These are phyloP conservation scores for Drosophila sturtevanti DNA, from an alignment of 1,140 invertebrate genomes.

Conservation along the genomic window DNA sequence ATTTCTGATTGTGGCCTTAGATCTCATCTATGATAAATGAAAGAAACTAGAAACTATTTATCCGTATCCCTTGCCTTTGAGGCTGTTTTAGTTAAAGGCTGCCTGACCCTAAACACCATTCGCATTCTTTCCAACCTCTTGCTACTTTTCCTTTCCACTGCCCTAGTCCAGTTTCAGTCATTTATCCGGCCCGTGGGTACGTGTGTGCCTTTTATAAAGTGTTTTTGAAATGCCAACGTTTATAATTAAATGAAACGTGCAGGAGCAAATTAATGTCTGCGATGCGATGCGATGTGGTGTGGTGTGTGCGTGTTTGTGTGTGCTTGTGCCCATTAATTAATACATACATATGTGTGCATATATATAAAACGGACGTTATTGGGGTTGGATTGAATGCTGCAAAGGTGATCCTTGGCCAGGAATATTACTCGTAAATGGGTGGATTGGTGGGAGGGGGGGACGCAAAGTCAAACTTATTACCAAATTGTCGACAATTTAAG, in stretches of 20 bases:
- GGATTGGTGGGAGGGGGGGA: too few species aligned
- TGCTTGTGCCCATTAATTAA: constrained; percentile 51
- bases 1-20: background rate
- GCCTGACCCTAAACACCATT: background rate
- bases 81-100: background rate
- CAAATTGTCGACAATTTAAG: too few species aligned
- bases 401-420: background rate
- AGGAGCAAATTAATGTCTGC: constrained; percentile 63
- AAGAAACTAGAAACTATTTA: background rate
- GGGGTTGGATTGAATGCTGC: constrained; percentile 59
- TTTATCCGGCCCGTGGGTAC: background rate
- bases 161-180: background rate
- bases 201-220: constrained; percentile 63
- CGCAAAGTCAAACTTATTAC: too few species aligned
- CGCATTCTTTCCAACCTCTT: background rate
- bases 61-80: background rate
- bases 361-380: constrained; percentile 14
- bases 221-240: constrained; percentile 75
- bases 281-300: too few species aligned
- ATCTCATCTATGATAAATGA: background rate
- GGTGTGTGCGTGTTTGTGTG: too few species aligned
- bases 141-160: background rate
- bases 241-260: constrained; percentile 79
- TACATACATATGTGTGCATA: too few species aligned
- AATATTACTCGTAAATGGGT: background rate